Percentiles rank a stretch among this genome's conserved stretches.
These are phyloP conservation scores for Diplolepis rosae DNA, from an alignment of 2,888 invertebrate species.

Conservation along the genomic window DNA sequence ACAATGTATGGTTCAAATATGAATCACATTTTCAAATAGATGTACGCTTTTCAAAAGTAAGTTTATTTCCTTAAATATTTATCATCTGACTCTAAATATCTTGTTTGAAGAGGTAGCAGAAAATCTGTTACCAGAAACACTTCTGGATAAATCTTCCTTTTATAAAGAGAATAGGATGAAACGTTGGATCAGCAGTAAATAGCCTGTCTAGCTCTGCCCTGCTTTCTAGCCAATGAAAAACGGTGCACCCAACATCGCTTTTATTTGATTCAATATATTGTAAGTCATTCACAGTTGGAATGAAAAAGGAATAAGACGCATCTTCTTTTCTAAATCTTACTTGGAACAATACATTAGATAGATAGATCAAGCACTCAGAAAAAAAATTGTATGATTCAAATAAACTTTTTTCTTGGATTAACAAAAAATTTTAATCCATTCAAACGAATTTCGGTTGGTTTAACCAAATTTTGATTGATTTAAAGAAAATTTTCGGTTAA, in stretches of 20 bases:
- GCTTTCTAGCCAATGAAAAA: slow-evolving; percentile 1
- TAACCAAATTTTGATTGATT: too few relatives aligned
- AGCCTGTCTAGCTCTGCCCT: slow-evolving; percentile 14
- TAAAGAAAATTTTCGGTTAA: too few relatives aligned
- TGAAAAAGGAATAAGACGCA: neutral
- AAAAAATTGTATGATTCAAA: too few relatives aligned
- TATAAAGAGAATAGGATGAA: slow-evolving; percentile 10
- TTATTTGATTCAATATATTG: neutral
- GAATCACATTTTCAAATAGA: too few relatives aligned
- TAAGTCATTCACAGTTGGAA: neutral
- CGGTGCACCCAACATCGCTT: neutral
- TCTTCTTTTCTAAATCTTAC: too few relatives aligned
- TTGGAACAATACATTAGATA: too few relatives aligned
- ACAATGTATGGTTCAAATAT: too few relatives aligned
- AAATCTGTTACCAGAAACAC: neutral
- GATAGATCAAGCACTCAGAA: too few relatives aligned
- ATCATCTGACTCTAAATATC: neutral
- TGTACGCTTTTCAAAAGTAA: neutral
- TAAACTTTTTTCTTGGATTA: too few relatives aligned
- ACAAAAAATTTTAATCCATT: too few relatives aligned
- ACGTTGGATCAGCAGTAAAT: slow-evolving; percentile 12
- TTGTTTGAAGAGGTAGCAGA: neutral
- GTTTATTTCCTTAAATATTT: neutral
- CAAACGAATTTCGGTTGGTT: too few relatives aligned
- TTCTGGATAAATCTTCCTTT: slow-evolving; percentile 12